Conservation (phyloP, 2,797 vertebrate species). For the Pangasius sanitwongsei region DNA sequence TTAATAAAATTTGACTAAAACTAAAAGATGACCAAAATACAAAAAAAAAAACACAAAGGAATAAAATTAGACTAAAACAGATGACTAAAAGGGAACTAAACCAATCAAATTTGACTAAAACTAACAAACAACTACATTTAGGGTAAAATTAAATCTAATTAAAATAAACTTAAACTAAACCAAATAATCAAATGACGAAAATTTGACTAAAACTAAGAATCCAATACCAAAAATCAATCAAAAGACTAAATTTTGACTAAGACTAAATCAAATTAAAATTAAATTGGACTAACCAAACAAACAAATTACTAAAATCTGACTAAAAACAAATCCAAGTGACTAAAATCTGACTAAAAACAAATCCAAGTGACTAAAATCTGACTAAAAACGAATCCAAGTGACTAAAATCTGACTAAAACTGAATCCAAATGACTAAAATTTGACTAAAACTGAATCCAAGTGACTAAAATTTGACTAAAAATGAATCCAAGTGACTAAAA, state of each 20-base stretch:
- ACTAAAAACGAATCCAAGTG: no score
- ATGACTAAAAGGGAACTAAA: no score
- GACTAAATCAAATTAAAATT: background rate
- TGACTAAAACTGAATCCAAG: background rate
- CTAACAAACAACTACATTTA: background rate
- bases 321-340: background rate
- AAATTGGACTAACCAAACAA: background rate
- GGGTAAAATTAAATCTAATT: background rate
- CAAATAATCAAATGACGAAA: background rate
- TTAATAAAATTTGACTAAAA: background rate
- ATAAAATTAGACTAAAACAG: no score
- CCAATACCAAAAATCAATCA: no score
- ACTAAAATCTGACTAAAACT: background rate
- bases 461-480: background rate
- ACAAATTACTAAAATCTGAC: background rate
- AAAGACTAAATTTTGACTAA: no score
- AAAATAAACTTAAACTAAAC: no score
- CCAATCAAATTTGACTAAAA: background rate
- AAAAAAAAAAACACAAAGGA: background rate
- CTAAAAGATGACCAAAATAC: background rate
- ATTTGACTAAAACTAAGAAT: background rate
- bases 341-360: no score
- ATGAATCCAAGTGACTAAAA: background rate
- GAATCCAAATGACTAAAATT: background rate
- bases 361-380: background rate